phyloP scores from a whole-genome alignment of 2,797 vertebrate genomes.

The Selene dorsalis region DNA sequence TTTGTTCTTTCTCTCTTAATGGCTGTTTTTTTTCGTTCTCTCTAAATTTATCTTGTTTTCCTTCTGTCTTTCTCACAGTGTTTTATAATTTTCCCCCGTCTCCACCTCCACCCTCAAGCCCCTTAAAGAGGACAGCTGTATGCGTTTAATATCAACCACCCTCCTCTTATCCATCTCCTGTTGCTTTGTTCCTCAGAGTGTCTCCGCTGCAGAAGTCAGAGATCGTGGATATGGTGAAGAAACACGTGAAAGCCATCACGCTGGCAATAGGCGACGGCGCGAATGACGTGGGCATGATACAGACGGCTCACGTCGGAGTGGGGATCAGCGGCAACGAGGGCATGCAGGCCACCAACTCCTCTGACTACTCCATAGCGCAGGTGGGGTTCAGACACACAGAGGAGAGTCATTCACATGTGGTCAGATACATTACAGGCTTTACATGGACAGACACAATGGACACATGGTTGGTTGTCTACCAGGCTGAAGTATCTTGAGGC shows the following conservation, averaged over 20 bases:
- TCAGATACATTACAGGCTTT: constrained; percentile 22
- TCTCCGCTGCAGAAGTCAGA: constrained; percentile 99
- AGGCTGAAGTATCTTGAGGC: constrained; percentile 23
- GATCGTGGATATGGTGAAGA: constrained; percentile 99
- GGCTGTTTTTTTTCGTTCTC: background rate
- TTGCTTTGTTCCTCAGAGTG: constrained; percentile 84
- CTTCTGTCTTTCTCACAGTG: constrained; percentile 29
- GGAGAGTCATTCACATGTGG: background rate
- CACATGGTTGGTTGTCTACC: constrained; percentile 8
- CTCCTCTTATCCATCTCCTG: background rate
- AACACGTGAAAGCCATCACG: constrained; percentile 97
- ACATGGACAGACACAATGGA: constrained; percentile 24
- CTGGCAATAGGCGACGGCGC: constrained; percentile 98
- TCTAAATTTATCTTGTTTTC: constrained; percentile 1
- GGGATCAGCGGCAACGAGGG: constrained; percentile 99
- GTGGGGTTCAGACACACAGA: constrained; percentile 73
- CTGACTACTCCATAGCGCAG: constrained; percentile 98
- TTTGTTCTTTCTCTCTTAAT: constrained; percentile 27
- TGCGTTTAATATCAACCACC: constrained; percentile 23
- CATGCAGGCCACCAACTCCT: constrained; percentile 99
- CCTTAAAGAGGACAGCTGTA: constrained; percentile 12
- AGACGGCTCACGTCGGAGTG: constrained; percentile 97
- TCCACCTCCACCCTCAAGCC: background rate
- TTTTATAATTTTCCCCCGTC: constrained; percentile 11
- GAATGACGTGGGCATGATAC: constrained; percentile 99